These are phyloP conservation scores for Procavia capensis DNA, from an alignment of 2,113 vertebrate species.

Conservation along the genomic window DNA sequence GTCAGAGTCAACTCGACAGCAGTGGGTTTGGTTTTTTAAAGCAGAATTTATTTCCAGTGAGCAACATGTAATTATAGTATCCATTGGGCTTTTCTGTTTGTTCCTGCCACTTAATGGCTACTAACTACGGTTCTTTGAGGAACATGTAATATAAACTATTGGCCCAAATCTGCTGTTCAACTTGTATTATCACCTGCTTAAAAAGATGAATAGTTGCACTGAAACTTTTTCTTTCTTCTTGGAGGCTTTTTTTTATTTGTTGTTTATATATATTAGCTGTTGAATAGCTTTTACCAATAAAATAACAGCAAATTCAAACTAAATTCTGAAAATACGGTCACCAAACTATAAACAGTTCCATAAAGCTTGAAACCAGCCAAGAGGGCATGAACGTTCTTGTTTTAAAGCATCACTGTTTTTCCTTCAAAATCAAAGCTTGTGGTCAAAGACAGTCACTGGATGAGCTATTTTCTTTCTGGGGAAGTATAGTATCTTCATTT, in stretches of 20 bases:
- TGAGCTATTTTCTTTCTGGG: constrained; percentile 23
- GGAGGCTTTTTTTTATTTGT: background rate
- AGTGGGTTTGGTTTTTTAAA: too few relatives aligned
- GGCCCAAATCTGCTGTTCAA: background rate
- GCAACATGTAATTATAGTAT: background rate
- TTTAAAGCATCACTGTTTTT: constrained; percentile 21
- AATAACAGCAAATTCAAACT: background rate
- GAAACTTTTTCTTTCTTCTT: background rate
- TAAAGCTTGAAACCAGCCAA: background rate
- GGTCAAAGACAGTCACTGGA: background rate
- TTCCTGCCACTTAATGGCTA: background rate
- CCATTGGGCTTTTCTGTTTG: background rate
- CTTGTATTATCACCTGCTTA: background rate
- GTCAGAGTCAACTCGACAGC: too few relatives aligned
- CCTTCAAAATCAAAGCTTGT: background rate
- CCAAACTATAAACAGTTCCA: background rate
- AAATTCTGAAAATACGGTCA: background rate
- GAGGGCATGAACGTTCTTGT: background rate
- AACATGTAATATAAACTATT: background rate
- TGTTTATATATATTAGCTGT: background rate
- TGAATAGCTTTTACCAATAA: background rate
- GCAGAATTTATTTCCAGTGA: constrained; percentile 14
- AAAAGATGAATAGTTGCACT: background rate
- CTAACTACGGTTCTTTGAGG: background rate
- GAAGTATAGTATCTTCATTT: background rate